These are phyloP conservation scores for Chrysopilus asiliformis DNA, from an alignment of 2,888 invertebrate species.

Conservation along the genomic window DNA sequence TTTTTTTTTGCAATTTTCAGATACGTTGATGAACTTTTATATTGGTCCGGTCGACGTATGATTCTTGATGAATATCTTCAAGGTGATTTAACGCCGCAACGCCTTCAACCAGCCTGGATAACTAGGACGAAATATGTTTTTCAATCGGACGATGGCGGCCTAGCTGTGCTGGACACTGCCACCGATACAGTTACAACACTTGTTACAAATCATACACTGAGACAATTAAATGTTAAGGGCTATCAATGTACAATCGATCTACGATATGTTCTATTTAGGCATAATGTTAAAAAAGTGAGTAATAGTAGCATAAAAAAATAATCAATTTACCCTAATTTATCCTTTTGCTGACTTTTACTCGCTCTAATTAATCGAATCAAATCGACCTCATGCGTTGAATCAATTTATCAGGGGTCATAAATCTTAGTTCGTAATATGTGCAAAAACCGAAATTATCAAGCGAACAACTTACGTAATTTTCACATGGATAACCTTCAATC, in stretches of 20 bases:
- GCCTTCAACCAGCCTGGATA: conserved; percentile 70
- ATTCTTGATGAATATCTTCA: conserved; percentile 73
- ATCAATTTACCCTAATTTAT: no score
- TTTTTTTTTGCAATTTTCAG: no score
- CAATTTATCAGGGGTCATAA: no score
- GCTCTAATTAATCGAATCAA: no score
- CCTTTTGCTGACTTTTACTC: no score
- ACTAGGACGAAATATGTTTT: conserved; percentile 71
- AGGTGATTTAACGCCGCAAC: conserved; percentile 56
- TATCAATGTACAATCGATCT: conserved; percentile 77
- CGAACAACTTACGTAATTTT: no score
- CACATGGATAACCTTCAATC: no score
- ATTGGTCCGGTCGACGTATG: conserved; percentile 80
- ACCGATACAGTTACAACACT: conserved; percentile 65
- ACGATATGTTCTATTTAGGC: conserved; percentile 76
- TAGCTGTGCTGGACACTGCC: conserved; percentile 64
- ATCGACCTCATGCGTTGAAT: no score
- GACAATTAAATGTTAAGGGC: conserved; percentile 75
- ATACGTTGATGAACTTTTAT: conserved; percentile 78
- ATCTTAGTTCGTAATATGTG: no score
- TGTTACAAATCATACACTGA: conserved; percentile 76
- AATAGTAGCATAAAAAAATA: not conserved
- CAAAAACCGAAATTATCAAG: no score
- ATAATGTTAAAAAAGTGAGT: conserved; percentile 77
- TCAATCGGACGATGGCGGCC: conserved; percentile 74